Percentiles rank a stretch among this genome's conserved stretches.
These are phyloP conservation scores for Aphaenogaster rudis DNA, from an alignment of 1,140 invertebrate species.

Conservation along the genomic window DNA sequence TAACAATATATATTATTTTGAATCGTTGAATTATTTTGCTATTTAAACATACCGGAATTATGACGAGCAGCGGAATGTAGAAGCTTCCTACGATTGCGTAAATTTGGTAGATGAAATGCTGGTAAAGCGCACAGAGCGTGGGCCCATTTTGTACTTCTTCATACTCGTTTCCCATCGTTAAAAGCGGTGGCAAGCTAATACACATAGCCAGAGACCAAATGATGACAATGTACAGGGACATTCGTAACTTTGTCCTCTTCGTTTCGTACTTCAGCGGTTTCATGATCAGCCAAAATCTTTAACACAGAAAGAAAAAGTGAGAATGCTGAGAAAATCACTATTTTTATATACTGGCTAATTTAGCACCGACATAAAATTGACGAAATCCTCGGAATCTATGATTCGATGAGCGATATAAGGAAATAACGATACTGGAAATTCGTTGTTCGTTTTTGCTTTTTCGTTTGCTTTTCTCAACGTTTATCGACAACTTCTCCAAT, in stretches of 20 bases:
- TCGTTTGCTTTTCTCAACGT: too few species aligned
- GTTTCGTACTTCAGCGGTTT: slow-evolving; percentile 96
- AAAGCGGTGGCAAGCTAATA: slow-evolving; percentile 95
- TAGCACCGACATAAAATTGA: neutral
- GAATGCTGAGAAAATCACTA: slow-evolving; percentile 67
- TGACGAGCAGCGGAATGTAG: slow-evolving; percentile 95
- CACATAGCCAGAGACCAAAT: slow-evolving; percentile 96
- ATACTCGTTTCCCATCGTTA: slow-evolving; percentile 96
- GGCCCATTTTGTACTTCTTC: slow-evolving; percentile 86
- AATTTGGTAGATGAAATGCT: slow-evolving; percentile 95
- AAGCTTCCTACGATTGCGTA: slow-evolving; percentile 96
- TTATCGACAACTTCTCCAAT: neutral
- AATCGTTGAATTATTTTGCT: neutral
- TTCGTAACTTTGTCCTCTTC: slow-evolving; percentile 93
- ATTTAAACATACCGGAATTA: slow-evolving; percentile 90
- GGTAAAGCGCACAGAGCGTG: slow-evolving; percentile 92
- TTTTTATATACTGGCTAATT: slow-evolving; percentile 5
- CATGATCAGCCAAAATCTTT: slow-evolving; percentile 95
- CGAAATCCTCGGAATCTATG: neutral
- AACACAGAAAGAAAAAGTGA: slow-evolving; percentile 49
- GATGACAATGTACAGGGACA: slow-evolving; percentile 94
- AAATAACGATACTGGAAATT: neutral
- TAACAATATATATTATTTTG: neutral
- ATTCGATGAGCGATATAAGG: neutral
- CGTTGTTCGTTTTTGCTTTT: slow-evolving; percentile 25